Base-by-base conservation (phyloP, 1,140 invertebrate genomes). In the Neodiprion virginianus region DNA sequence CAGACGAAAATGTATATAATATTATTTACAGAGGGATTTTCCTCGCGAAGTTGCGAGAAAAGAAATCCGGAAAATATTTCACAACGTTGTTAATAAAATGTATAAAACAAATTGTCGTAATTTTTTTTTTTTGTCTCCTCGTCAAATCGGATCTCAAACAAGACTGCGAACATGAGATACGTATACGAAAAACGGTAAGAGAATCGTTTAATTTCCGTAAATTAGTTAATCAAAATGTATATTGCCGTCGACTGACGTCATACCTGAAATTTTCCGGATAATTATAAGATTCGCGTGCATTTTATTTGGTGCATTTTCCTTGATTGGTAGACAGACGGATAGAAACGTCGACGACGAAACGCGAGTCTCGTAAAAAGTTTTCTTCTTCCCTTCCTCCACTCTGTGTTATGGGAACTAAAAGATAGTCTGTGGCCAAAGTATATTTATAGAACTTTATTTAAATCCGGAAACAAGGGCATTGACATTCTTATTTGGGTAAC, bases 401-500 rank as follows among this genome's bases (percentile, higher is more conserved):
- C 67, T 77, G 79, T 79, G 77, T 79, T 75, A 76, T 80, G 76
- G 76, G 78, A 80, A 81, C 80, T 80, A 80, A 83, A 83, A 81
- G 79, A 79, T 79, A 78, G 73, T 61, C 80, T 77, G 82, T 72
- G 61, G 77, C 74, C 53, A 76, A 61, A 14, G 53, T 61, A 73
- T 82, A 82, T 81, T 82, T 83, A 85, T 85, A 85, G 84, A 74
- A 82, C 79, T 79, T 82, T 85, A 82, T 83, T 85, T 83, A 83
- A 86, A 83, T 80, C 83, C 76, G 76, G 79, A 85, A 86, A 83
- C 83, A 86, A 84, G 84, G 83, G 83, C 83, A 84, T 84, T 81
- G 84, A 86, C 84, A 82, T 80, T 80, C 79, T 75, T 80, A 81
- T 80, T 81, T 81, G 78, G 79, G 78, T 76, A 79, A 76, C 48